phyloP scores from a whole-genome alignment of 2,113 vertebrate genomes.

The Anarrhichthys ocellatus region DNA sequence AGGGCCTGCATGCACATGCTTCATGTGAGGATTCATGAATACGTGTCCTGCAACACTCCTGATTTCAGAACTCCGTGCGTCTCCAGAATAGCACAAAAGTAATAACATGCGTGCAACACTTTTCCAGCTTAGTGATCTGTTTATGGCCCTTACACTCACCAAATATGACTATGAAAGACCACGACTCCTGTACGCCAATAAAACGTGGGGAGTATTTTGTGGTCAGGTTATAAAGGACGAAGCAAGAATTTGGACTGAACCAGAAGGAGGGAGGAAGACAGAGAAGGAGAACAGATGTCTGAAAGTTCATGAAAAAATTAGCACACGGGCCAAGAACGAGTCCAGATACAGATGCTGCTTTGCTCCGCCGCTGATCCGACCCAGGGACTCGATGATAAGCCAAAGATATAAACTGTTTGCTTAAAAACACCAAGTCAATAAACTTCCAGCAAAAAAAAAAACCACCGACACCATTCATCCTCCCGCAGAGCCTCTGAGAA shows the following conservation, averaged over 20 bases:
- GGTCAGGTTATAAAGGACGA: slow-evolving; percentile 66
- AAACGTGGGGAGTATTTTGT: slow-evolving; percentile 59
- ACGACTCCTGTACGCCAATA: slow-evolving; percentile 39
- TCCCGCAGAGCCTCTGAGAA: slow-evolving; percentile 37
- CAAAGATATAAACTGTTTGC: slow-evolving; percentile 51
- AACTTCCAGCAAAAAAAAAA: slow-evolving; percentile 43
- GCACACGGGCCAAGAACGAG: slow-evolving; percentile 16
- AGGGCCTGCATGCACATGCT: slow-evolving; percentile 29
- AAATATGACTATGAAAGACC: slow-evolving; percentile 54
- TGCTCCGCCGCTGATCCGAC: slow-evolving; percentile 32
- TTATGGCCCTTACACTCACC: slow-evolving; percentile 59
- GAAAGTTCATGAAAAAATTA: slow-evolving; percentile 44
- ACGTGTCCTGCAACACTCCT: slow-evolving; percentile 12
- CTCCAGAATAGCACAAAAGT: slow-evolving; percentile 44
- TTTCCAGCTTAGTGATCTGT: slow-evolving; percentile 62
- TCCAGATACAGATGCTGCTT: slow-evolving; percentile 54
- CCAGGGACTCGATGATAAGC: slow-evolving; percentile 24
- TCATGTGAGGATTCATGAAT: slow-evolving; percentile 20
- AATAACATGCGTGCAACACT: slow-evolving; percentile 46
- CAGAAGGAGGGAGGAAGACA: slow-evolving; percentile 50
- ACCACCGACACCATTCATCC: slow-evolving; percentile 51
- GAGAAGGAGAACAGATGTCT: slow-evolving; percentile 71
- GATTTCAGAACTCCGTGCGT: slow-evolving; percentile 26
- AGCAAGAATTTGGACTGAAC: slow-evolving; percentile 61
- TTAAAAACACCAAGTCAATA: slow-evolving; percentile 55